These are phyloP conservation scores for Scaptomyza hsui DNA, from an alignment of 1,140 invertebrate species.

Conservation along the genomic window DNA sequence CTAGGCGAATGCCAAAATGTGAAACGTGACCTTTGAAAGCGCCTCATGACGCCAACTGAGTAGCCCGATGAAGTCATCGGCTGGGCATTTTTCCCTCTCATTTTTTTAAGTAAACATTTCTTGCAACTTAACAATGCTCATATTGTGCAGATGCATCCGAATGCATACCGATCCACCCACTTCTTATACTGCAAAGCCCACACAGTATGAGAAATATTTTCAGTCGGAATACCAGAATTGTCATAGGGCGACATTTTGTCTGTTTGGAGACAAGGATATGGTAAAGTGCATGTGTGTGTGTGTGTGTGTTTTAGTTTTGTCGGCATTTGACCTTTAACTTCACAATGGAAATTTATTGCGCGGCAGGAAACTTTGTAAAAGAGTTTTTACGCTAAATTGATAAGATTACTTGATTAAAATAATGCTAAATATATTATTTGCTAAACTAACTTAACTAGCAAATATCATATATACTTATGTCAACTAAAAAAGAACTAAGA, in stretches of 20 bases:
- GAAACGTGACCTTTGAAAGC: constrained; percentile 36
- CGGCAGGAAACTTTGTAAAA: background rate
- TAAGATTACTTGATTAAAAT: background rate
- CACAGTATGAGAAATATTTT: background rate
- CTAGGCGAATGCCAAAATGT: constrained; percentile 14
- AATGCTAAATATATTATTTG: constrained; percentile 2
- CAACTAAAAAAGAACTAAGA: constrained; percentile 3
- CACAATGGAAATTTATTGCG: constrained; percentile 34
- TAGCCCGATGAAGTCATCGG: constrained; percentile 62
- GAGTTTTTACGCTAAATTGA: background rate
- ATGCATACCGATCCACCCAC: background rate
- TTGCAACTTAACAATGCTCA: constrained; percentile 35
- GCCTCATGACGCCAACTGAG: constrained; percentile 41
- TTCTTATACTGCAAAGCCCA: background rate
- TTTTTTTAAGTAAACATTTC: constrained; percentile 9
- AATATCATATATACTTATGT: background rate
- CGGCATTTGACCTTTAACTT: constrained; percentile 63
- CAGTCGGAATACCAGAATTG: constrained; percentile 33
- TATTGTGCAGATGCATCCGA: constrained; percentile 14
- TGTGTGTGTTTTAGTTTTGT: constrained; percentile 21
- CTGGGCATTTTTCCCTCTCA: constrained; percentile 13
- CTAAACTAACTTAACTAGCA: constrained; percentile 20
- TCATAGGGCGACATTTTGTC: constrained; percentile 11
- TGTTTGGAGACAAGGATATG: constrained; percentile 28
- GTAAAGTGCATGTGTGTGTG: background rate